These are phyloP conservation scores for Brienomyrus brachyistius DNA, from an alignment of 2,113 vertebrate genomes.

Conservation along the genomic window DNA sequence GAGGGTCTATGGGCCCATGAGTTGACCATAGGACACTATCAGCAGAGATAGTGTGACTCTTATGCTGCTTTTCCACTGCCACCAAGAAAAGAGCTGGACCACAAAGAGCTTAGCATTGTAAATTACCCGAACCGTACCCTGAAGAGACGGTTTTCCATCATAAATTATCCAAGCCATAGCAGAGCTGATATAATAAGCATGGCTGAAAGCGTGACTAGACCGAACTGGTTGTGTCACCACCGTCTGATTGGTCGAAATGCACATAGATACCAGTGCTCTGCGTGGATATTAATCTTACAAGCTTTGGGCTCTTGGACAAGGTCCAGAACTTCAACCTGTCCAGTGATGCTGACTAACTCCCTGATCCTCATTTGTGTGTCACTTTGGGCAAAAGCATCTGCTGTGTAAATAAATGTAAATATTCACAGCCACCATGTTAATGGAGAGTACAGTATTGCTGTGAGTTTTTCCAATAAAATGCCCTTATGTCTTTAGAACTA, in stretches of 20 bases:
- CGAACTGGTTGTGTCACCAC: neutral
- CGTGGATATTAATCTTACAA: neutral
- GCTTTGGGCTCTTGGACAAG: neutral
- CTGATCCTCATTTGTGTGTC: neutral
- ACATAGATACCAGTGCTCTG: neutral
- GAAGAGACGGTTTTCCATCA: neutral
- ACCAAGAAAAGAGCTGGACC: neutral
- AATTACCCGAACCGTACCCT: neutral
- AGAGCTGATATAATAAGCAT: neutral
- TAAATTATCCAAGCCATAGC: neutral
- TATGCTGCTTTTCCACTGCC: neutral
- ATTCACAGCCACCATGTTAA: neutral
- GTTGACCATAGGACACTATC: neutral
- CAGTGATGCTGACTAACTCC: neutral
- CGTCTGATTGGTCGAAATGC: neutral
- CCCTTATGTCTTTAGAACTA: neutral
- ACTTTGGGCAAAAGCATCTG: neutral
- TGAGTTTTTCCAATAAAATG: neutral
- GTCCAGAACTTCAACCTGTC: neutral
- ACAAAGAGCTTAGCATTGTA: neutral
- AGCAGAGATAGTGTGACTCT: neutral
- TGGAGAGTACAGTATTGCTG: neutral
- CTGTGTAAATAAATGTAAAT: neutral
- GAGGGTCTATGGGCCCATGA: neutral
- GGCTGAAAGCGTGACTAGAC: neutral